Evolutionary conservation across 2,113 vertebrate species (phyloP).

Genomic region (Vidua chalybeata): DNA sequence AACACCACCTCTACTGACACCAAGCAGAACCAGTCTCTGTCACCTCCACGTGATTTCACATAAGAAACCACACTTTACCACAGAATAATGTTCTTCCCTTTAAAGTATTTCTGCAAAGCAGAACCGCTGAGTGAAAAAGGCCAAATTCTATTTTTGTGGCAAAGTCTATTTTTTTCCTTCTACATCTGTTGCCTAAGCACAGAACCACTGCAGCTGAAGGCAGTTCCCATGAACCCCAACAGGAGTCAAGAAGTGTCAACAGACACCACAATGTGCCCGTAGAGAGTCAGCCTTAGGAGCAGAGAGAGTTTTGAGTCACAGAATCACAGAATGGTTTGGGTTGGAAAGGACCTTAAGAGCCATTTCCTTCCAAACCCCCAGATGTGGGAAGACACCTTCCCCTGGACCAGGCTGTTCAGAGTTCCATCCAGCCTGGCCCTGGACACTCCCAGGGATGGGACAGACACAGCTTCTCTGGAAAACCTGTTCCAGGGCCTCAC

Average conservation of each 20-base stretch:
- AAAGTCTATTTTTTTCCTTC: neutral
- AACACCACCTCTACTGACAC: neutral
- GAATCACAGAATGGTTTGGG: neutral
- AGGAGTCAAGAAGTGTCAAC: accelerated
- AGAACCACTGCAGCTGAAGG: neutral
- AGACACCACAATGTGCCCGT: accelerated
- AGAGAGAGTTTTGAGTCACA: neutral
- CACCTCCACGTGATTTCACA: neutral
- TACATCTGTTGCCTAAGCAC: neutral
- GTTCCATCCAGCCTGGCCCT: neutral
- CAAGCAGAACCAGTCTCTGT: neutral
- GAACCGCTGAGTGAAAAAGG: neutral
- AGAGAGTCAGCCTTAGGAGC: neutral
- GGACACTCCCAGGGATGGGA: neutral
- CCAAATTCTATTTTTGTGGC: neutral
- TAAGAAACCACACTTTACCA: neutral
- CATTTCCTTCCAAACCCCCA: neutral
- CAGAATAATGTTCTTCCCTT: neutral
- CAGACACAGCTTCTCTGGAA: neutral
- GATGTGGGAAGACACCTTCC: neutral
- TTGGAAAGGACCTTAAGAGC: neutral
- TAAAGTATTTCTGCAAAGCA: neutral
- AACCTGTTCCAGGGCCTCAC: neutral
- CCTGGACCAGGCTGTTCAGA: neutral
- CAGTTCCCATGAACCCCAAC: neutral